Evolutionary conservation across 2,888 invertebrate genomes (phyloP), one percentile per base, ranked within the genome.

Genomic region (Anthophora plumipes): DNA sequence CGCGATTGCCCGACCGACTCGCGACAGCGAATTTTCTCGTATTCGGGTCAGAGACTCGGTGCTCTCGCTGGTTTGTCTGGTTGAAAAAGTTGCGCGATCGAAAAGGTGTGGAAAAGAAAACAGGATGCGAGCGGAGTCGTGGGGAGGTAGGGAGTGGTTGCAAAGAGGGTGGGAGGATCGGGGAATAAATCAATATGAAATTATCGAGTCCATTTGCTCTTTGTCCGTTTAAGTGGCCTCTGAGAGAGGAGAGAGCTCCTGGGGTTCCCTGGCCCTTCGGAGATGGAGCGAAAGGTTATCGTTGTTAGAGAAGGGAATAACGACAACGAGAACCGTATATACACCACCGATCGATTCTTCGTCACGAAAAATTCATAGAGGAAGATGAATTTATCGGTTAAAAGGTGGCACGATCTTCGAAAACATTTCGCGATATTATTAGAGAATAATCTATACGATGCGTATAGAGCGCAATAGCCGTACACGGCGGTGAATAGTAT

Each of bases 211-310:
- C 91, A 89, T 91, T 91, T 90, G 86, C 84, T 80, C 71, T n/a
- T n/a, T n/a, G n/a, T n/a, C n/a, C n/a, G 85, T 90, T 89, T 90
- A 90, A 91, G 89, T 91, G 90, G 90, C 84, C 86, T 82, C 86
- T 86, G 87, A 78, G 82, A 61, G n/a, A n/a, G n/a, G n/a, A 52
- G 69, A 80, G 84, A 79, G 78, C 70, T 80, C 85, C 89, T 87
- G 86, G 81, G 85, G n/a, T n/a, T n/a, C n/a, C 84, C 82, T 67
- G 74, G 64, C 79, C 74, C 48, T 67, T 71, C 37, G 54, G 22
- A n/a, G 25, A 77, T 63, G 67, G 75, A 68, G 52, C n/a, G 48
- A n/a, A 63, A 66, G 57, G 87, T 88, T 87, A 87, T 88, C 88
- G 76, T 57, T 39, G 68, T 73, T 85, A 87, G 85, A 88, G 57